Evolutionary conservation across 2,113 vertebrate species (phyloP), one percentile per base, ranked within the genome.

Genomic region (Tympanuchus pallidicinctus): DNA sequence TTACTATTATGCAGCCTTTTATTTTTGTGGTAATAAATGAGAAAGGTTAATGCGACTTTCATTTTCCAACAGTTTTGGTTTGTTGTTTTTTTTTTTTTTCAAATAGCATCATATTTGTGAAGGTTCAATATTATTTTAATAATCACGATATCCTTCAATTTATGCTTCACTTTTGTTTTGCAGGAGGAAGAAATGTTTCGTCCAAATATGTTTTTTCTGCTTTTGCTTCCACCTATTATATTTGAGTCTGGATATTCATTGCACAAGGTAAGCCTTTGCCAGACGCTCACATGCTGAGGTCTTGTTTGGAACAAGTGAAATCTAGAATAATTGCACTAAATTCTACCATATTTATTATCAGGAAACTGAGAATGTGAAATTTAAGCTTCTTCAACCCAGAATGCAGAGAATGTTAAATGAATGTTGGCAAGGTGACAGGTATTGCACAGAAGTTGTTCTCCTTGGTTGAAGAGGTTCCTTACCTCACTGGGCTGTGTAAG

Each of bases 151-250:
- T 47, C 40, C 13, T 66, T 94, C 82, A 80, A 82, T 63, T 89
- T n/a, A 8, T 12, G n/a, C 69, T 73, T 65, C 5, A 42, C n/a
- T 93, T 97, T 25, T 96, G 30, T 96, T 50, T 96, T 93, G 4
- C 89, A 99, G 99, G 99, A 99, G 94, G 99, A 99, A 96, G 99
- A 99, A 95, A 99, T 99, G 99, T 99, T 99, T 97, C 98, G 99
- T 42, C 99, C 99, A 89, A 99, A 99, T 96, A 99, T 99, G 99
- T 99, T 99, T 97, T 99, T 99, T 97, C 98, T 99, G 64, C 98
- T 99, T 90, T 97, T 99, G 74, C 98, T 99, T 78, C 99, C 99
- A 7, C 99, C 99, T 30, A 99, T 99, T 88, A 99, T 99, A 97
- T 99, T 99, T 97, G 99, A 99, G 93, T 99, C 99, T 5, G 99